Base-by-base conservation (phyloP, 2,797 vertebrate genomes). In the Tarsius wallacei region DNA sequence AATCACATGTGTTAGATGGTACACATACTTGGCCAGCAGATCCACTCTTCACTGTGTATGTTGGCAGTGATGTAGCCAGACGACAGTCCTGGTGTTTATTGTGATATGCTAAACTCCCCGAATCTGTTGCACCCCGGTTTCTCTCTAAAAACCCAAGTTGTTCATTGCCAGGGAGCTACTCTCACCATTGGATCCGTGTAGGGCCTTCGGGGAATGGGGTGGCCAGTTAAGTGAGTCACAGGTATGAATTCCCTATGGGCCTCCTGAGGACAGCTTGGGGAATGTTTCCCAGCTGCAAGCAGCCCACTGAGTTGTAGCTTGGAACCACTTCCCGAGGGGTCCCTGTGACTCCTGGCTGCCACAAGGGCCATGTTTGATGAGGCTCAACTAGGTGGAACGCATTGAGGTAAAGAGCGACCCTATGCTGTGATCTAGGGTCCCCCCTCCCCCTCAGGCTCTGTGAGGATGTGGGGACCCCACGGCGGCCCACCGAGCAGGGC, bases 161-260 rank as follows among this genome's bases (percentile, higher is more conserved):
- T 76, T 95, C 80, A 5, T 64, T 96, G 73, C 93, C 97, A 95
- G 87, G 95, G 70, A 95, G 63, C 28, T 59, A 3, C 57, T 84
- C 17, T 91, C 68, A 96, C 93, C 82, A 31, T 47, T 94, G 81
- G 86, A 16, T 96, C 0, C 0, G 33, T 66, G 28, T 19, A 28
- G 63, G 64, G 31, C 81, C 36, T 76, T 5, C n/a, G 66, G 82
- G 91, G 88, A 93, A 93, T 77, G 4, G 59, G 94, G 90, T 73
- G 31, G 59, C 47, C 63, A 26, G 59, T 90, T 87, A 94, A 88
- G 87, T 90, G 74, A 93, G 59, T 97, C 95, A 83, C 66, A 96
- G 81, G 80, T 86, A 33, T 97, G 96, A 93, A 93, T 98, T 98
- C 97, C n/a, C 96, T 95, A 80, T 8, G 31, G 78, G n/a, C 21